Conservation (phyloP, 2,797 vertebrate genomes). For the Coregonus ussuriensis region DNA sequence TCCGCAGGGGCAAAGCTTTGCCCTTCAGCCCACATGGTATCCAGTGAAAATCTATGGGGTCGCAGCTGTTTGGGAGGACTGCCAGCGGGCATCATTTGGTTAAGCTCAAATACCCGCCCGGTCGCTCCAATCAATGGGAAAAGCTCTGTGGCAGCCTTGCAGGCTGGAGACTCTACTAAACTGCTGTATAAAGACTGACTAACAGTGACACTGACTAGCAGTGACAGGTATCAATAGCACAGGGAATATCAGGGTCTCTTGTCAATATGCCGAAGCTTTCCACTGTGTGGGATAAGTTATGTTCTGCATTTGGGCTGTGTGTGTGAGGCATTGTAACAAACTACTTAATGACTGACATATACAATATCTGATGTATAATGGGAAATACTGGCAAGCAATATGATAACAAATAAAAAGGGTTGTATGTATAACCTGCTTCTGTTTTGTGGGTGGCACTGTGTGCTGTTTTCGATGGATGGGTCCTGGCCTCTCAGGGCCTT, state of each 20-base stretch:
- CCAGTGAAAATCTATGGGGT: conserved; percentile 70
- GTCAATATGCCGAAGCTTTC: not conserved
- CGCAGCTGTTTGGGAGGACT: conserved; percentile 64
- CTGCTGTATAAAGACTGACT: not conserved
- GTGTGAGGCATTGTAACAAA: not conserved
- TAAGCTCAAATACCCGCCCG: conserved; percentile 57
- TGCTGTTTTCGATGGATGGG: no score
- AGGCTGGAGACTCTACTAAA: not conserved
- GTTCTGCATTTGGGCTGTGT: not conserved
- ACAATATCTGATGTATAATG: not conserved
- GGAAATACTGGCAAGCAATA: not conserved
- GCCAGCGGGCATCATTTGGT: conserved; percentile 62
- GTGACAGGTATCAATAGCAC: not conserved
- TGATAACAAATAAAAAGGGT: not conserved
- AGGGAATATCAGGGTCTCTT: not conserved
- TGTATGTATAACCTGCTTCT: no score
- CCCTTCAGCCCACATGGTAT: conserved; percentile 67
- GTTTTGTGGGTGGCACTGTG: no score
- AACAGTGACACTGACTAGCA: not conserved
- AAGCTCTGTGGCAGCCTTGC: conserved; percentile 32
- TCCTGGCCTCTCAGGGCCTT: no score
- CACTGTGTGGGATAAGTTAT: not conserved
- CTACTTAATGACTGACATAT: not conserved
- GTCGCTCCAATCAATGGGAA: conserved; percentile 54
- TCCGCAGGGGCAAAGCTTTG: conserved; percentile 58